phyloP scores from a whole-genome alignment of 1,140 invertebrate species.

The Apis mellifera region DNA sequence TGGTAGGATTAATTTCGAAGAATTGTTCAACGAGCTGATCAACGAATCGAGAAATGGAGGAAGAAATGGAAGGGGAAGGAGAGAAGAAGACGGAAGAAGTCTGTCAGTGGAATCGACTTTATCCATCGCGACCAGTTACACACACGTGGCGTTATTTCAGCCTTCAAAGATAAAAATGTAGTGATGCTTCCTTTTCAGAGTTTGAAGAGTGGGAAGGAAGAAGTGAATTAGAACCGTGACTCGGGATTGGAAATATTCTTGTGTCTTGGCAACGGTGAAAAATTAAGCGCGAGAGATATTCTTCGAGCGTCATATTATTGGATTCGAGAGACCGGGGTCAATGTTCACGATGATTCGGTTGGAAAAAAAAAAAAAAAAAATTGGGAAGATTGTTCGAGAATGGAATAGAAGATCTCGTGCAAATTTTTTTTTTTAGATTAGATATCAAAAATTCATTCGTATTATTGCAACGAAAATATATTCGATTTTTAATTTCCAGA shows the following conservation, averaged over 20 bases:
- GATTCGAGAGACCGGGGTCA: neutral
- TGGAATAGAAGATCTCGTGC: neutral
- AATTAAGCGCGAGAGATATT: slow-evolving; percentile 9
- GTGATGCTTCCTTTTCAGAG: too few species aligned
- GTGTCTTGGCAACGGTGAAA: neutral
- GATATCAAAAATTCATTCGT: too few species aligned
- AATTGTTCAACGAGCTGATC: too few species aligned
- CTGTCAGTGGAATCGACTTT: neutral
- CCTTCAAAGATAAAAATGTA: too few species aligned
- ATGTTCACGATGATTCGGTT: neutral
- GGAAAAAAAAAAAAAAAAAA: neutral
- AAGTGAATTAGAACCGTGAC: neutral
- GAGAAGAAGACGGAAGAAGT: neutral
- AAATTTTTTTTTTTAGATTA: too few species aligned
- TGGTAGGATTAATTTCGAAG: too few species aligned
- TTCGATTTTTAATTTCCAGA: too few species aligned
- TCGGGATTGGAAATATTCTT: neutral
- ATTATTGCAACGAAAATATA: too few species aligned
- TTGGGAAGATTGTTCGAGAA: neutral
- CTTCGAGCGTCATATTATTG: slow-evolving; percentile 21
- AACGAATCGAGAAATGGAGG: too few species aligned
- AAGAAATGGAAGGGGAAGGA: neutral
- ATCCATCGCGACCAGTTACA: neutral
- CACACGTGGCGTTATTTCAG: neutral
- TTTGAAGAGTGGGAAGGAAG: neutral